A percentile compares a stretch with the other conserved stretches of the same genome.
phyloP scores from a whole-genome alignment of 2,888 invertebrate genomes.

The Latheticus oryzae region DNA sequence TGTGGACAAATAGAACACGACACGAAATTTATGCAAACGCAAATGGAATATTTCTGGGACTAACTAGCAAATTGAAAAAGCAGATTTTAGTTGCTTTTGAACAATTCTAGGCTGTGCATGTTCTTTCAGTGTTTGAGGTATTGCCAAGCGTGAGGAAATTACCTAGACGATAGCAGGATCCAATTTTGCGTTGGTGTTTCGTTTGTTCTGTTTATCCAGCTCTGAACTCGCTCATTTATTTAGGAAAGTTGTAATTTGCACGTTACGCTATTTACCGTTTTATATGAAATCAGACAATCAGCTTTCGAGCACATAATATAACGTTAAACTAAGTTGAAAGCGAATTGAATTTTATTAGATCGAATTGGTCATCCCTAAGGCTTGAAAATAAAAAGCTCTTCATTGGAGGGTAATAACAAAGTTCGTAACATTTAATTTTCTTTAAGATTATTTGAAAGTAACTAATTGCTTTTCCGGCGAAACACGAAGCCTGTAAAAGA shows the following conservation, averaged over 20 bases:
- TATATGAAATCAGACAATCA: conserved; percentile 22
- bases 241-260: conserved; percentile 31
- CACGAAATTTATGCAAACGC: no score
- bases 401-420: conserved; percentile 47
- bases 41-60: no score
- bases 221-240: conserved; percentile 27
- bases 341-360: conserved; percentile 39
- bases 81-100: no score
- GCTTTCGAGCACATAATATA: no score
- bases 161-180: conserved; percentile 51
- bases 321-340: conserved; percentile 6
- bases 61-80: no score
- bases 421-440: conserved; percentile 47
- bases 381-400: conserved; percentile 48
- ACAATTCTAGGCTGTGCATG: no score
- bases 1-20: no score
- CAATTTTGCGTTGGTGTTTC: conserved; percentile 51
- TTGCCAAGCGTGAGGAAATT: conserved; percentile 51
- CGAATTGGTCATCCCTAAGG: conserved; percentile 45
- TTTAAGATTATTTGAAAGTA: conserved; percentile 35
- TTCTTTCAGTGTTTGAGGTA: no score
- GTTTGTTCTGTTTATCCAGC: conserved; percentile 42
- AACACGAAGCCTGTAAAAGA: conserved; percentile 32
- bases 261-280: conserved; percentile 19
- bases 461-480: conserved; percentile 35